Base-by-base conservation (phyloP, 2,113 vertebrate genomes). In the Pandion haliaetus region DNA sequence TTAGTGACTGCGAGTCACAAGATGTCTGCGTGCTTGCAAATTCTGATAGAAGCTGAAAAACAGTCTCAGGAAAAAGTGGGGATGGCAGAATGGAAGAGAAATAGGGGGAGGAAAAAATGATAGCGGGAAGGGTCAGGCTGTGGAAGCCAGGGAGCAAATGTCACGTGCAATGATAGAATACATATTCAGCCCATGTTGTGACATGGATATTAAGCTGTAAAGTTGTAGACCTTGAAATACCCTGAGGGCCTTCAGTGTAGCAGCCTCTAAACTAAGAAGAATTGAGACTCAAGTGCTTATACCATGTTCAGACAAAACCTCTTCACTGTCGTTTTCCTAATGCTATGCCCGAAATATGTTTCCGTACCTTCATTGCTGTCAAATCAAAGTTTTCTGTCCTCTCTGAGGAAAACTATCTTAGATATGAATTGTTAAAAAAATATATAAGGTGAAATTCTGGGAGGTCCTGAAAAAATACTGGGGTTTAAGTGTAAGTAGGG, bases 111-210 rank as follows among this genome's bases (percentile, higher is more conserved):
- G n/a, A 31, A 10, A 31, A 54, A 31, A 8, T n/a, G 63, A 14
- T 4, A 0, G n/a, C 6, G 85, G 14, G 61, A 28, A 15, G 24
- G 52, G 32, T 55, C 47, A 34, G 65, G 63, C 55, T 50, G 79
- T 32, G 29, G 50, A 8, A 44, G 55, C 8, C 7, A 8, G 49
- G 55, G 45, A 57, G 45, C 2, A 1, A 24, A 18, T 13, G 63
- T 69, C 34, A 16, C 29, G 2, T 1, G 0, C 2, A 5, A 2
- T 50, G 85, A 8, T 11, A 10, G 70, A 21, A 5, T 2, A 21
- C 25, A 0, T 2, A 0, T 4, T 19, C 59, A 66, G 52, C 61
- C 81, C 38, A 54, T 8, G 66, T 8, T 38, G 76, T 38, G 82
- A 13, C 42, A 3, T 4, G 71, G 78, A 0, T 66, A 10, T 54